Evolutionary conservation across 1,140 invertebrate genomes (phyloP).

Genomic region (Brachionus asplanchnoidis): DNA sequence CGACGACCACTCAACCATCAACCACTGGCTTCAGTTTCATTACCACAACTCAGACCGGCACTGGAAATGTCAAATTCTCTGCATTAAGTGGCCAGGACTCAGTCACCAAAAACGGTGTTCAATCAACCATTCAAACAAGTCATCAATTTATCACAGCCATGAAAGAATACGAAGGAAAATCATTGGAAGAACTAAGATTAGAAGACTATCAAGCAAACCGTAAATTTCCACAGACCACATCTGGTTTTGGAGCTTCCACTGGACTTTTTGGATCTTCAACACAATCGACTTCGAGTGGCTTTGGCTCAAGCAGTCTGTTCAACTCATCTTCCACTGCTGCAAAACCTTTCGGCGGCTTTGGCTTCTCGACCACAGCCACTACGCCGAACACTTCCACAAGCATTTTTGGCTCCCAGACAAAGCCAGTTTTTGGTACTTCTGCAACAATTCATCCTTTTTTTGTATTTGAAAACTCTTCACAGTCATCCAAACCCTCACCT

Average conservation of each 20-base stretch:
- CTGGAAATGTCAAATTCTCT: conserved; percentile 74
- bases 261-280: conserved; percentile 27
- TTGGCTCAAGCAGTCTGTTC: conserved; percentile 23
- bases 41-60: conserved; percentile 16
- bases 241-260: conserved; percentile 46
- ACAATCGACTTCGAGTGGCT: conserved; percentile 8
- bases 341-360: conserved; percentile 42
- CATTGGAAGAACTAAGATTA: conserved; percentile 74
- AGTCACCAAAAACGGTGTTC: conserved; percentile 74
- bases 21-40: conserved; percentile 43
- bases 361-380: conserved; percentile 42
- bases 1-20: conserved; percentile 37
- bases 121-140: conserved; percentile 76
- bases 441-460: conserved; percentile 45
- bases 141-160: conserved; percentile 93
- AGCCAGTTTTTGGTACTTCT: conserved; percentile 48
- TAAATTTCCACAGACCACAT: conserved; percentile 63
- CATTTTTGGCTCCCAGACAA: conserved; percentile 37
- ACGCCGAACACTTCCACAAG: neutral
- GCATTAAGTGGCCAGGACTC: conserved; percentile 80
- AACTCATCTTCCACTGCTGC: neutral
- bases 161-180: conserved; percentile 94
- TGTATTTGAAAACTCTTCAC: conserved; percentile 41
- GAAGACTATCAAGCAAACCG: conserved; percentile 86
- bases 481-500: neutral